Base-by-base conservation (phyloP, 1,140 invertebrate genomes). In the Sycophaga agraensis region DNA sequence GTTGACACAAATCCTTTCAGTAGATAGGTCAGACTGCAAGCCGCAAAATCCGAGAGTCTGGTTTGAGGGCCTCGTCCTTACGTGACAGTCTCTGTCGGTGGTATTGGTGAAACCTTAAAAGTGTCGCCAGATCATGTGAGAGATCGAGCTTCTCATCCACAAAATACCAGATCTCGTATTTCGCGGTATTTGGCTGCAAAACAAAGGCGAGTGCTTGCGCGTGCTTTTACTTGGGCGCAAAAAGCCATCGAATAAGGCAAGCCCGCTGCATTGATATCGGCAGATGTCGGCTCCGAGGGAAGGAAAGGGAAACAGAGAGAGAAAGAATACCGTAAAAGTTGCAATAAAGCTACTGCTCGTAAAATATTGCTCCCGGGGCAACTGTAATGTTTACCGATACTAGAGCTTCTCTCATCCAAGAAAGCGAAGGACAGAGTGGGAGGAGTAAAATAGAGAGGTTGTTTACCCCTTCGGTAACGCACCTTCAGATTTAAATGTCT, bases 261-360 rank as follows among this genome's bases (percentile, higher is more conserved):
- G n/a, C n/a, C n/a, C n/a, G n/a, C n/a, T n/a, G n/a, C n/a, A n/a
- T n/a, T n/a, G n/a, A n/a, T n/a, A n/a, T n/a, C n/a, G n/a, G n/a
- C n/a, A n/a, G n/a, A n/a, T n/a, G n/a, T n/a, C n/a, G n/a, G n/a
- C n/a, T n/a, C n/a, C n/a, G n/a, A n/a, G n/a, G n/a, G n/a, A n/a
- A n/a, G n/a, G n/a, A n/a, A n/a, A n/a, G n/a, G n/a, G n/a, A n/a
- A n/a, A n/a, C n/a, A n/a, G n/a, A n/a, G 48, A 50, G 34, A 16
- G n/a, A 5, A 16, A 35, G 45, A 40, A 24, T 58, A 54, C 59
- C 63, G 51, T 65, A 60, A 60, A 65, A 59, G 37, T 60, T 24
- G 35, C 55, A 49, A 55, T 64, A 64, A 55, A 49, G 56, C 31
- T 56, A 50, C 35, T 43, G 42, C 42, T 55, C 56, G 51, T 64